phyloP scores from a whole-genome alignment of 2,113 vertebrate species.

The Laterallus jamaicensis region DNA sequence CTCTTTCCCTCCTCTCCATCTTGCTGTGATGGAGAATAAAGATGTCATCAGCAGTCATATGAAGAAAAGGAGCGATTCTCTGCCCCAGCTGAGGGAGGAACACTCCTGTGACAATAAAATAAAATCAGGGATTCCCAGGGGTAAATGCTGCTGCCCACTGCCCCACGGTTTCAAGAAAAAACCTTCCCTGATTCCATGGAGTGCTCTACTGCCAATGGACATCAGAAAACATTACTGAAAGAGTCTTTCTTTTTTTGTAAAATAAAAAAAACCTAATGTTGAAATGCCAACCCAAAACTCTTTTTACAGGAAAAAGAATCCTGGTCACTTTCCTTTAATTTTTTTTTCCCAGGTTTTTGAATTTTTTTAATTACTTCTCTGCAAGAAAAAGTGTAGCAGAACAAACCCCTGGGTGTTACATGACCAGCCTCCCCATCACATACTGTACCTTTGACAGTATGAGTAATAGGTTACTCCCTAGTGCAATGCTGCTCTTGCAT shows the following conservation, averaged over 20 bases:
- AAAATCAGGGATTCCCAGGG: neutral
- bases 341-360: neutral
- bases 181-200: neutral
- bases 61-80: neutral
- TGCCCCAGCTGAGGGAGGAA: neutral
- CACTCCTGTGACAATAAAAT: neutral
- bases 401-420: neutral
- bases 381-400: neutral
- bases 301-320: neutral
- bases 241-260: neutral
- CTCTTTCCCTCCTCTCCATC: neutral
- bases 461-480: constrained; percentile 39
- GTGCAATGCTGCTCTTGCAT: neutral
- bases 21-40: neutral
- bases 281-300: neutral
- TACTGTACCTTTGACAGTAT: neutral
- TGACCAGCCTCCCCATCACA: neutral
- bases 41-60: neutral
- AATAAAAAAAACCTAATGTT: neutral
- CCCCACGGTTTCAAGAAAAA: neutral
- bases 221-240: neutral
- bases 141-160: neutral
- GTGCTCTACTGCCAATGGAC: neutral
- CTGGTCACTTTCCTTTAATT: neutral
- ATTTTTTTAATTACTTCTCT: neutral